Conservation (phyloP, 35 echinoderm and acorn worm genomes). For the Ophiothrix spiculata region DNA sequence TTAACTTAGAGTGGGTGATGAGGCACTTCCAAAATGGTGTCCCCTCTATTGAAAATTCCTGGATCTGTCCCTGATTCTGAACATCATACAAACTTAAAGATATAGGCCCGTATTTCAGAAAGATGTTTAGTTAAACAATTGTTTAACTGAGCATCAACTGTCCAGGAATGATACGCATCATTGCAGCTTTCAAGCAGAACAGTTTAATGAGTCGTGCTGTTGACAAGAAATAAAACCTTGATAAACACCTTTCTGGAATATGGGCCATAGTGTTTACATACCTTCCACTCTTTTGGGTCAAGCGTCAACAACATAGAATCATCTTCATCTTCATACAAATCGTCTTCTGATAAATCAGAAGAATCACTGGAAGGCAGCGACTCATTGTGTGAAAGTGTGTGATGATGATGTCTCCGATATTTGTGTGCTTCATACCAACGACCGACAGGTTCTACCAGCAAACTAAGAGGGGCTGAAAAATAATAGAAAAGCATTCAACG, state of each 20-base stretch:
- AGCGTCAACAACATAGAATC: constrained; percentile 70
- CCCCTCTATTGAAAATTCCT: too few species aligned
- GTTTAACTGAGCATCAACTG: too few species aligned
- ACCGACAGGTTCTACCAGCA: constrained; percentile 85
- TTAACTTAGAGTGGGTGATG: too few species aligned
- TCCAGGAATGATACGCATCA: too few species aligned
- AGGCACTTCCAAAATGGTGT: too few species aligned
- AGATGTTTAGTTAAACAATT: too few species aligned
- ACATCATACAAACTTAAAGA: too few species aligned
- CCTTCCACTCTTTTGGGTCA: constrained; percentile 97
- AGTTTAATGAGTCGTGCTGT: too few species aligned
- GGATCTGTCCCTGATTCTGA: too few species aligned
- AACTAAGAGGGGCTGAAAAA: constrained; percentile 46
- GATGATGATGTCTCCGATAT: constrained; percentile 65
- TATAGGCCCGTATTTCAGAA: too few species aligned
- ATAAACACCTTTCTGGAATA: not conserved
- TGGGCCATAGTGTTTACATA: constrained; percentile 15
- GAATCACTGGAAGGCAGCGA: constrained; percentile 45
- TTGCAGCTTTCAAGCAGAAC: too few species aligned
- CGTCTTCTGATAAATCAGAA: constrained; percentile 62
- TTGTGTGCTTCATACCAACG: constrained; percentile 88
- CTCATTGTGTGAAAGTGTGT: constrained; percentile 51
- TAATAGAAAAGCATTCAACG: not conserved
- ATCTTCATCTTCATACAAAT: constrained; percentile 75
- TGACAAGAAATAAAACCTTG: not conserved